Evolutionary conservation across 2,888 invertebrate species (phyloP).

Genomic region (Belgica antarctica): DNA sequence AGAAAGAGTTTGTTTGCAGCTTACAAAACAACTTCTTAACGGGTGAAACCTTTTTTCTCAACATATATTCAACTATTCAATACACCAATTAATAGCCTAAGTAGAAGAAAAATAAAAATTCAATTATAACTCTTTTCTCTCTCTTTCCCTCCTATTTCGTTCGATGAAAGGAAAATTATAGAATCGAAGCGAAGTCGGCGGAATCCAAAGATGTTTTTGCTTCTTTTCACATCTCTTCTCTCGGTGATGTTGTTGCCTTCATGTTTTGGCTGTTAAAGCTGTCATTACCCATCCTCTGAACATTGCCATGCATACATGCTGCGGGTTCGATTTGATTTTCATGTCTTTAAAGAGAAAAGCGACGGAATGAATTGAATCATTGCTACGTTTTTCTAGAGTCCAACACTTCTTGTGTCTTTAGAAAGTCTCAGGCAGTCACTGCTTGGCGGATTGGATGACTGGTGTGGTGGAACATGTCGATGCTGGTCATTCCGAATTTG

Average conservation of each 20-base stretch:
- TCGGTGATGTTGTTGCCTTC: constrained; percentile 31
- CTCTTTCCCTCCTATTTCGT: neutral
- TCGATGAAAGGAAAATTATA: constrained; percentile 43
- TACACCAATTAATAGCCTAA: constrained; percentile 43
- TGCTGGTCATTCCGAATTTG: neutral
- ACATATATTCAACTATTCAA: neutral
- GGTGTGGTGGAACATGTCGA: neutral
- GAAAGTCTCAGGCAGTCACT: too few species aligned
- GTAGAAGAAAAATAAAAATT: constrained; percentile 40
- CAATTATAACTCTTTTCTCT: constrained; percentile 32
- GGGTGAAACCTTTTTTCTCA: constrained; percentile 20
- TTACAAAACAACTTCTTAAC: neutral
- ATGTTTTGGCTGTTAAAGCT: constrained; percentile 41
- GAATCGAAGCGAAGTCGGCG: constrained; percentile 31
- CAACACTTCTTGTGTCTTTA: constrained; percentile 18
- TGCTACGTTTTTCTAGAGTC: neutral
- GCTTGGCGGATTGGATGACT: neutral
- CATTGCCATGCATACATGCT: constrained; percentile 26
- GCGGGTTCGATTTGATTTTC: constrained; percentile 23
- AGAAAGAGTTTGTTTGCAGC: constrained; percentile 25
- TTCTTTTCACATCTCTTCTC: too few species aligned
- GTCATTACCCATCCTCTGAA: constrained; percentile 29
- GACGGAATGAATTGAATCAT: constrained; percentile 27
- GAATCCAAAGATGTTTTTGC: constrained; percentile 41
- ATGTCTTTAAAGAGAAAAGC: too few species aligned